Conservation (phyloP, 2,888 invertebrate genomes). For the Noctuana brunneofusca region DNA sequence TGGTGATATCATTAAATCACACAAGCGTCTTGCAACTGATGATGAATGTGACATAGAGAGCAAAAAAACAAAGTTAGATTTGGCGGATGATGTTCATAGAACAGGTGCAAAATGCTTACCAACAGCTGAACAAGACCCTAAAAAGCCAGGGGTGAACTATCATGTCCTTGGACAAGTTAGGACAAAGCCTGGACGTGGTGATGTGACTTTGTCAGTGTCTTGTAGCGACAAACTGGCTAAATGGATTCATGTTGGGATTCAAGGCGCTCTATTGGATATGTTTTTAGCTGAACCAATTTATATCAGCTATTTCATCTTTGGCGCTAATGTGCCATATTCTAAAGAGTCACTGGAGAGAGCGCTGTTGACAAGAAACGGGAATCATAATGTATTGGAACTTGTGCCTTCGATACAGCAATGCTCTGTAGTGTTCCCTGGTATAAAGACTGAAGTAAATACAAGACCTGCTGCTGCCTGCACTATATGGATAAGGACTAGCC, state of each 20-base stretch:
- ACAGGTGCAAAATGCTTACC: slow-evolving; percentile 95
- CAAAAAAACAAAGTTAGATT: slow-evolving; percentile 47
- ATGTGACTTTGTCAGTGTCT: slow-evolving; percentile 93
- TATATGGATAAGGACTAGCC: slow-evolving; percentile 57
- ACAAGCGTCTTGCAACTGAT: slow-evolving; percentile 51
- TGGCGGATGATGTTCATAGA: slow-evolving; percentile 78
- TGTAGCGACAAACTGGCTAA: slow-evolving; percentile 97
- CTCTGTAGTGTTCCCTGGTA: slow-evolving; percentile 51
- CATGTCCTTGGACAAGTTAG: slow-evolving; percentile 88
- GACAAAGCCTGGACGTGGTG: slow-evolving; percentile 95
- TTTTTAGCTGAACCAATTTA: slow-evolving; percentile 87
- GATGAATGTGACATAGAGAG: slow-evolving; percentile 44
- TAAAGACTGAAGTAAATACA: slow-evolving; percentile 46
- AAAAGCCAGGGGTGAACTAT: slow-evolving; percentile 81
- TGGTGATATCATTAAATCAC: slow-evolving; percentile 55
- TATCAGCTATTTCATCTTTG: slow-evolving; percentile 87
- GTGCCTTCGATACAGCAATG: slow-evolving; percentile 57
- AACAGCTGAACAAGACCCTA: slow-evolving; percentile 81
- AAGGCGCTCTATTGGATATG: slow-evolving; percentile 90
- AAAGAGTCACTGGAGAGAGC: slow-evolving; percentile 82
- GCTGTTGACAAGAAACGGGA: slow-evolving; percentile 61
- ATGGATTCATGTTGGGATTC: slow-evolving; percentile 93
- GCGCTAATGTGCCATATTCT: slow-evolving; percentile 85
- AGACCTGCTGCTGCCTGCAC: slow-evolving; percentile 66
- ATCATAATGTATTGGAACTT: slow-evolving; percentile 36